These are phyloP conservation scores for Carlito syrichta DNA, from an alignment of 2,113 vertebrate species.

Conservation along the genomic window DNA sequence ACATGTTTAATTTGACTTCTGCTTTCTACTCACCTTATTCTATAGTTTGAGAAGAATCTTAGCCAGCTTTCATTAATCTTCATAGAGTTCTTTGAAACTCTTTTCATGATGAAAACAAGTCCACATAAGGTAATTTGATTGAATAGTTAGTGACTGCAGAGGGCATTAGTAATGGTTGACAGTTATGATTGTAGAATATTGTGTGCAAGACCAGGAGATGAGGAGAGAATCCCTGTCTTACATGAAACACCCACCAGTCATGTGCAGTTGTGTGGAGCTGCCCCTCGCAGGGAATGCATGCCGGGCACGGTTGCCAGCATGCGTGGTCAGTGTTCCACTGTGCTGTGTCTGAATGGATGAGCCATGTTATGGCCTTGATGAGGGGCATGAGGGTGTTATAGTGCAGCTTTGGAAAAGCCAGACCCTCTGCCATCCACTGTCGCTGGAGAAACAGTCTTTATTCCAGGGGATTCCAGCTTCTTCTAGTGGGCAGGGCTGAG, in stretches of 20 bases:
- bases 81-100: background rate
- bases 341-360: background rate
- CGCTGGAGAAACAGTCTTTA: background rate
- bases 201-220: background rate
- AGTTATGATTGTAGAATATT: background rate
- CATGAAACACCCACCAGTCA: background rate
- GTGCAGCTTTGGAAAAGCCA: background rate
- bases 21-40: background rate
- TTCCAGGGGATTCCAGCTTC: background rate
- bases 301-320: too few species aligned
- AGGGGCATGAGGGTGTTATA: background rate
- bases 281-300: too few species aligned
- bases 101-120: background rate
- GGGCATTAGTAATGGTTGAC: background rate
- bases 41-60: slow-evolving; percentile 3
- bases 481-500: too few species aligned
- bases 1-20: background rate
- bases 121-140: background rate
- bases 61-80: background rate
- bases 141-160: background rate
- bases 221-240: background rate
- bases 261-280: background rate
- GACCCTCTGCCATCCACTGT: background rate
- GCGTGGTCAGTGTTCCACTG: background rate
- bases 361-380: background rate